Evolutionary conservation across 2,797 vertebrate genomes (phyloP).

Genomic region (Cynopterus sphinx): DNA sequence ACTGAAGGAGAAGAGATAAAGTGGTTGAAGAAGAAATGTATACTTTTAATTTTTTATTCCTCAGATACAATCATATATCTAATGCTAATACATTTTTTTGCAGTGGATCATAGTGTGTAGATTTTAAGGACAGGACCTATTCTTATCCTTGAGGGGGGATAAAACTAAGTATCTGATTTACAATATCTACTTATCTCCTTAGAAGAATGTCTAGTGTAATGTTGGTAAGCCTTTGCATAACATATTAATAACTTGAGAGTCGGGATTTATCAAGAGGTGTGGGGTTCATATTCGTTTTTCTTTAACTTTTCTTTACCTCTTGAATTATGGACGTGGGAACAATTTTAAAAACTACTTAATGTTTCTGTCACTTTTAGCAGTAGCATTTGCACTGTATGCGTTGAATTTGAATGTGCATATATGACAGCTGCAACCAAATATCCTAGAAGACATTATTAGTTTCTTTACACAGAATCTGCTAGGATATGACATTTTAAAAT

Average conservation of each 20-base stretch:
- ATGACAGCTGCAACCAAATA: constrained; percentile 33
- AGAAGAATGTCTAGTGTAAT: neutral
- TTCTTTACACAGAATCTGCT: constrained; percentile 49
- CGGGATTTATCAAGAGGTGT: neutral
- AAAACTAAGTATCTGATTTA: neutral
- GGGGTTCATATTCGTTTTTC: neutral
- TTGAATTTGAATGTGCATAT: constrained; percentile 42
- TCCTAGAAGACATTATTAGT: constrained; percentile 30
- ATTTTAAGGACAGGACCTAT: neutral
- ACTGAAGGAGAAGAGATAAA: constrained; percentile 42
- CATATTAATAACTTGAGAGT: neutral
- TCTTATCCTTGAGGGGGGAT: neutral
- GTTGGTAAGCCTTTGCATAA: neutral
- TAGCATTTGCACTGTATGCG: neutral
- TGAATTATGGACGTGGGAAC: neutral
- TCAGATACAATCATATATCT: constrained; percentile 31
- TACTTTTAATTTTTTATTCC: constrained; percentile 61
- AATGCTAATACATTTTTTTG: constrained; percentile 50
- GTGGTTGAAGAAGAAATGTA: neutral
- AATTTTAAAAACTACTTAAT: constrained; percentile 26
- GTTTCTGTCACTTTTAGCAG: neutral
- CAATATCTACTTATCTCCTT: neutral
- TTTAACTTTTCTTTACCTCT: neutral
- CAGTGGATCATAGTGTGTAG: neutral
- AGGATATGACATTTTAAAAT: constrained; percentile 32